Evolutionary conservation across 2,113 vertebrate genomes (phyloP), one percentile per base, ranked within the genome.

Genomic region (Pangasianodon hypophthalmus): DNA sequence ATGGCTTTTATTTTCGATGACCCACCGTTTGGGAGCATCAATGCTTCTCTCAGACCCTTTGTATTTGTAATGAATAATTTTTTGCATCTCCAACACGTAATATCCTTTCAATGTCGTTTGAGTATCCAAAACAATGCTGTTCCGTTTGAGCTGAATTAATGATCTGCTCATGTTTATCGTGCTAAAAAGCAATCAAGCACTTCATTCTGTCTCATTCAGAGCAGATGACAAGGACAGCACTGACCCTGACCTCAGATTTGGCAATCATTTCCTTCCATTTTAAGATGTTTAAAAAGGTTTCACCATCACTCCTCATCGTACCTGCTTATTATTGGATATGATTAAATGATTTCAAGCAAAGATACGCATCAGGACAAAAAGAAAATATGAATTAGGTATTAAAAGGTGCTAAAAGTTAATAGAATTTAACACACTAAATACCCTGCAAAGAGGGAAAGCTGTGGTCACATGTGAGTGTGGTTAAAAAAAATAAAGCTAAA

Each of bases 271-370:
- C 77, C 56, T 62, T 91, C 48, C 44, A 87, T 91, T 89, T 91
- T 13, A 37, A 80, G 64, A 86, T 75, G 64, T 88, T 86, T 83
- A 86, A 75, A 77, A 86, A 88, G 37, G 37, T 37, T 91, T 84
- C 77, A 71, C 69, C 62, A 46, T 79, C 87, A 77, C 84, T 69
- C 77, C 58, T 86, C 56, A 87, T 46, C 54, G 67, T 58, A 84
- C 84, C 79, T 89, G 88, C 71, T 91, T 77, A 89, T 91, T 77
- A 89, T 83, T 62, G 67, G 75, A 29, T 13, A 16, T 29, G 67
- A 91, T 89, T 56, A 84, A 91, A 91, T 89, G 89, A 84, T 82
- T 77, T 46, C 58, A 9, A 58, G n/a, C 84, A 75, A 88, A 91
- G 64, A 86, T 32, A 29, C 82, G 41, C 41, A 79, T 64, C 24